A percentile compares a stretch with the other conserved stretches of the same genome.
Evolutionary conservation across 35 echinoderm and acorn worm species (phyloP).

Genomic region (Eucidaris tribuloides): DNA sequence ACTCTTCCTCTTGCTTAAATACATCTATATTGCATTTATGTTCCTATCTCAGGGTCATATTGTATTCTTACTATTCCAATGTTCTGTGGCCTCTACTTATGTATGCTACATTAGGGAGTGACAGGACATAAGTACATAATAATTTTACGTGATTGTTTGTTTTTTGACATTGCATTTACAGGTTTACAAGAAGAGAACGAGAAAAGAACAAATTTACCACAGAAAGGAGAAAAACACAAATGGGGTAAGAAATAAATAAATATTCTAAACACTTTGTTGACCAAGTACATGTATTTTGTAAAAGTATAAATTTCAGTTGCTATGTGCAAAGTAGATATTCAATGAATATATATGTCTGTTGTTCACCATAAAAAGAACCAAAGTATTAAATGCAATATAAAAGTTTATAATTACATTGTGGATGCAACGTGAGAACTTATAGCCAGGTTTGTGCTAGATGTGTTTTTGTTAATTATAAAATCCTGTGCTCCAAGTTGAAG

Average conservation of each 20-base stretch:
- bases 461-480: too few relatives aligned
- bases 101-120: too few relatives aligned
- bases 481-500: too few relatives aligned
- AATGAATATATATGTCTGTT: too few relatives aligned
- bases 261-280: not conserved
- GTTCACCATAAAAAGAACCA: not conserved
- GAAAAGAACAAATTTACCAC: conserved; percentile 2
- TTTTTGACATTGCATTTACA: not conserved
- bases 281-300: not conserved
- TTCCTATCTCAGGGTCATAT: not conserved
- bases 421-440: too few relatives aligned
- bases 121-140: too few relatives aligned
- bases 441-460: too few relatives aligned
- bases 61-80: not conserved
- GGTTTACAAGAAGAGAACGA: conserved; percentile 19
- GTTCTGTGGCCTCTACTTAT: too few relatives aligned
- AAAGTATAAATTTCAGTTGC: too few relatives aligned
- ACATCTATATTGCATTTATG: not conserved
- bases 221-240: conserved; percentile 24
- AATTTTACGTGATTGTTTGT: not conserved
- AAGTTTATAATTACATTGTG: not conserved
- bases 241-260: not conserved
- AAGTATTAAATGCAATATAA: not conserved
- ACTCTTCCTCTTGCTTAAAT: not conserved
- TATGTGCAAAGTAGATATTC: too few relatives aligned